Base-by-base conservation (phyloP, 2,888 invertebrate species). In the Carterocephalus palaemon region DNA sequence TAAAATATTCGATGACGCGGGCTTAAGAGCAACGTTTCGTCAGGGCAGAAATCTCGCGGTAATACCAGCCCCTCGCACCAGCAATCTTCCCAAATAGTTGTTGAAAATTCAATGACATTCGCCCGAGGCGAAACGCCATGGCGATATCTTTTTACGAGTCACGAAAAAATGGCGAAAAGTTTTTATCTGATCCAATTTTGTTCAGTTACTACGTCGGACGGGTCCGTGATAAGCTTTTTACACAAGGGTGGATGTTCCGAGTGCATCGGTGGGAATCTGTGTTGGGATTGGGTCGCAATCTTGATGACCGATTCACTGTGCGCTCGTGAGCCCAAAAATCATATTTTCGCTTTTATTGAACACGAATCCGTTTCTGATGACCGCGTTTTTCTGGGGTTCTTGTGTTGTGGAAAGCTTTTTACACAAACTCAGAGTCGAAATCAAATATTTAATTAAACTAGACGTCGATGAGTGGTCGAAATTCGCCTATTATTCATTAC, bases 161-260 rank as follows among this genome's bases (percentile, higher is more conserved):
- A 60, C 67, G 69, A 75, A 57, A 73, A 75, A 73, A 68, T 68
- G 62, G 62, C 60, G 60, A 54, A 68, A 69, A 70, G 63, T 69
- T 71, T 74, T 72, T 74, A 74, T 73, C 73, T 62, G 64, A 71
- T 71, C 72, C 75, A 74, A 75, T 76, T 75, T 73, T 67, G 73
- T 67, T 67, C 69, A 68, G 72, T 67, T 70, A 71, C 71, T 70
- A 71, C 71, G 62, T 62, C 64, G 70, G 68, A 68, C 64, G 70
- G 70, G 66, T 69, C 62, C 61, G 56, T 69, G 75, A 76, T 75
- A 75, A 76, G 74, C 68, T 71, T 71, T 73, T 74, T 74, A 72
- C 68, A n/a, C n/a, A n/a, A 71, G 67, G 72, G 37, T 9, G 59
- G 70, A 71, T 69, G 69, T 60, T 62, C 58, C 8, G 8, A 8